Evolutionary conservation across 2,113 vertebrate species (phyloP).

Genomic region (Vidua macroura): DNA sequence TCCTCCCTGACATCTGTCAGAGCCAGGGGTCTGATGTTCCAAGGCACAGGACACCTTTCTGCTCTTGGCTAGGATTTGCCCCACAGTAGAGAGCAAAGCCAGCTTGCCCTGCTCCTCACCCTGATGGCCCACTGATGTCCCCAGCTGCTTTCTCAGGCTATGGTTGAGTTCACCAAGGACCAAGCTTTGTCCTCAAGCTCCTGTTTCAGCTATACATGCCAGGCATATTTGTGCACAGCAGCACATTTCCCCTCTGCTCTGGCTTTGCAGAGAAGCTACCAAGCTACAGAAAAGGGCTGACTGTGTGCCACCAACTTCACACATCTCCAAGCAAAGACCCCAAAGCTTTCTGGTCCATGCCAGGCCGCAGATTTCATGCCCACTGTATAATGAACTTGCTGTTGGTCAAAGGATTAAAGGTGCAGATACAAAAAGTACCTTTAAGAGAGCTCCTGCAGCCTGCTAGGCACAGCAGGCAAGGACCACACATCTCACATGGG

Average conservation of each 20-base stretch:
- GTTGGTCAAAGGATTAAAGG: background rate
- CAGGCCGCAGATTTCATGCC: background rate
- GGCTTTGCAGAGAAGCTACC: background rate
- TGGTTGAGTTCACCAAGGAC: background rate
- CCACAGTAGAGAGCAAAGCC: background rate
- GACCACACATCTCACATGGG: background rate
- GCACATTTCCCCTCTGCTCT: background rate
- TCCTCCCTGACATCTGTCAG: background rate
- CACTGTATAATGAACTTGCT: background rate
- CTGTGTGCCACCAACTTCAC: background rate
- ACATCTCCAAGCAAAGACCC: background rate
- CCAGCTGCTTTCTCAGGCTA: background rate
- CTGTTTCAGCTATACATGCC: background rate
- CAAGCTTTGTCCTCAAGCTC: background rate
- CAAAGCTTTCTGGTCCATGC: background rate
- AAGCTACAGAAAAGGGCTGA: background rate
- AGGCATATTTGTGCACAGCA: background rate
- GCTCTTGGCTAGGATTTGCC: background rate
- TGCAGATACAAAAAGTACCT: background rate
- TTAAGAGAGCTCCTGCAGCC: background rate
- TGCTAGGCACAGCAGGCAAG: background rate
- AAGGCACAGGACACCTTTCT: background rate
- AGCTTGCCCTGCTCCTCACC: background rate
- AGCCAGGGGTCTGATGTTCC: background rate
- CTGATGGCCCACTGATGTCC: background rate